Base-by-base conservation (phyloP, 30 jellyfish, hydroid and myxozoan species). In the Pelagia noctiluca region DNA sequence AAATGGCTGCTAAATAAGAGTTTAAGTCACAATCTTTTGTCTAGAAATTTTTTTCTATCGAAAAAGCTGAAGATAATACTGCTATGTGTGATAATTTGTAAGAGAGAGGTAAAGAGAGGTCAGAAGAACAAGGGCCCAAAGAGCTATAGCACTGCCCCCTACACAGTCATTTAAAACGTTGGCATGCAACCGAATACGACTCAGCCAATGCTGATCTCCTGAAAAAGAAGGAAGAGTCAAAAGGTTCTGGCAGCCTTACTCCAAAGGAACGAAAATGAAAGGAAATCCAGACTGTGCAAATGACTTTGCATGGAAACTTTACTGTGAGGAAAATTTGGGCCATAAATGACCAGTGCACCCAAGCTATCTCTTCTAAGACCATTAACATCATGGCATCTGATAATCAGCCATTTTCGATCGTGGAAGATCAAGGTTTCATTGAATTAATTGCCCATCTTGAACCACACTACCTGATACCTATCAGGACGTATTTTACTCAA, bases 61-160 rank as follows among this genome's bases (percentile, higher is more conserved):
- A n/a, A n/a, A n/a, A n/a, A n/a, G n/a, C n/a, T 66, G 62, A 23
- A 21, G 5, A 42, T 38, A 26, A 37, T 75, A 46, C 34, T 48
- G 83, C 46, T 31, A 83, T 21, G 49, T 75, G n/a, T 75, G 82
- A 83, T 2, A 75, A 53, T 76, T 64, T 76, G 82, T 62, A 24
- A 22, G 29, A 76, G 32, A 42, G 81, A 62, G 54, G 60, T 76
- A 33, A 76, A 76, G 54, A 86, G 83, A 22, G 86, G 88, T 19
- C 79, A 62, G 79, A 76, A 76, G 46, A 42, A 30, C 31, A 64
- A 49, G 31, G 88, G 88, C 37, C 65, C 79, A 29, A 76, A 50
- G 46, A 21, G 64, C 54, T 76, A 52, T 34, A 76, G 82, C 32
- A 76, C 65, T 31, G 74, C 83, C 83, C 88, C 88, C 88, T 76